phyloP scores from a whole-genome alignment of 2,888 invertebrate species.

The Nephrocerus scutellatus region DNA sequence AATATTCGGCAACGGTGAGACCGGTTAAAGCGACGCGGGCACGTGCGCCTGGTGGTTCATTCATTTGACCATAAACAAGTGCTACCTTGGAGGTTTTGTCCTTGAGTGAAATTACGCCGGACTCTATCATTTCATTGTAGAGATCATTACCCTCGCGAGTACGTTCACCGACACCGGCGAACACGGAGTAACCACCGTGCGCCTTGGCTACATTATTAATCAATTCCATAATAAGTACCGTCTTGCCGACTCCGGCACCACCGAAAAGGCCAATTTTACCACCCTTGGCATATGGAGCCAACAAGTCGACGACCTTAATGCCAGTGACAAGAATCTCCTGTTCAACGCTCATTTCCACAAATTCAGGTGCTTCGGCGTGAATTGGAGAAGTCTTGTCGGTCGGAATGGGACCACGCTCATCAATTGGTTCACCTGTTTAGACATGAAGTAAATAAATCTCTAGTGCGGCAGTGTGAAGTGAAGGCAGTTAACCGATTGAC shows the following conservation, averaged over 20 bases:
- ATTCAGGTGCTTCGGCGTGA: slow-evolving; percentile 85
- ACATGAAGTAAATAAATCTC: not conserved
- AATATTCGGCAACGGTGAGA: slow-evolving; percentile 87
- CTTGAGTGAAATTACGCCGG: slow-evolving; percentile 83
- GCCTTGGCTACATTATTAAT: slow-evolving; percentile 95
- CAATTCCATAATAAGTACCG: slow-evolving; percentile 92
- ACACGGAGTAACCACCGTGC: slow-evolving; percentile 93
- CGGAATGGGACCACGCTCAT: slow-evolving; percentile 79
- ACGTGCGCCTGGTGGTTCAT: slow-evolving; percentile 91
- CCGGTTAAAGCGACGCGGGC: slow-evolving; percentile 90
- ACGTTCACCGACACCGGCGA: slow-evolving; percentile 92
- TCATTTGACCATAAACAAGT: slow-evolving; percentile 93
- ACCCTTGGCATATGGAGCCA: slow-evolving; percentile 89
- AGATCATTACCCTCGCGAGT: slow-evolving; percentile 93
- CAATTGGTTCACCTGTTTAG: slow-evolving; percentile 56
- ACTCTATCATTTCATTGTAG: slow-evolving; percentile 94
- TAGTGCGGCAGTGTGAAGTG: not conserved
- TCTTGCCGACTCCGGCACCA: slow-evolving; percentile 92
- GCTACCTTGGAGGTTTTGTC: slow-evolving; percentile 80
- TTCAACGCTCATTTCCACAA: slow-evolving; percentile 85
- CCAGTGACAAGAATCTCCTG: slow-evolving; percentile 90
- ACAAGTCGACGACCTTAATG: slow-evolving; percentile 81
- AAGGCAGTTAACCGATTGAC: too few species aligned
- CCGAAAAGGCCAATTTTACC: slow-evolving; percentile 92
- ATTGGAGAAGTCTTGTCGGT: slow-evolving; percentile 73